Conservation (phyloP, 2,113 vertebrate genomes). For the Rana temporaria region DNA sequence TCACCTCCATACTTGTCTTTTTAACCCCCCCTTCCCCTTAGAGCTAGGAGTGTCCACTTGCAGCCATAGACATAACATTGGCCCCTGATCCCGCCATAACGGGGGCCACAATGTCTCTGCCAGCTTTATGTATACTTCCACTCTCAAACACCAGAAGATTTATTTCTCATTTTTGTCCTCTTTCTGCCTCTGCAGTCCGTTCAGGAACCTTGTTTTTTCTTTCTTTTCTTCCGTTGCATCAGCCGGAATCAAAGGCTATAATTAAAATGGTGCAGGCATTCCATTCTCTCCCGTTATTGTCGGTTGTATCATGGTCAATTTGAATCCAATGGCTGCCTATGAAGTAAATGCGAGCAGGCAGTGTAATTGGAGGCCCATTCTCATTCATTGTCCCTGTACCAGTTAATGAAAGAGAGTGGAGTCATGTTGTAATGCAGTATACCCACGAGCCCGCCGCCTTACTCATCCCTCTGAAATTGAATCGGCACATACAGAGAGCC, state of each 20-base stretch:
- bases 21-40: no score
- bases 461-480: conserved; percentile 34
- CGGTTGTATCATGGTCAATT: conserved; percentile 21
- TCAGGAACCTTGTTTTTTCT: no score
- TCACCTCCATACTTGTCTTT: no score
- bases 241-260: neutral
- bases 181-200: no score
- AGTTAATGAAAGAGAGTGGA: conserved; percentile 41
- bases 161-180: no score
- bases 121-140: no score
- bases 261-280: neutral
- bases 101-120: no score
- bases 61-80: no score
- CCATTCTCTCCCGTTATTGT: neutral
- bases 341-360: neutral
- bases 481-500: conserved; percentile 22
- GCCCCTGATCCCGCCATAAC: no score
- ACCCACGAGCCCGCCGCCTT: conserved; percentile 11
- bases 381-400: conserved; percentile 12
- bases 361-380: conserved; percentile 37
- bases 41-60: no score
- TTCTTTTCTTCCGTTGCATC: neutral
- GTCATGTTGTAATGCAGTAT: conserved; percentile 22
- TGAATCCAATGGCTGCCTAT: neutral
- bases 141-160: no score